phyloP scores from a whole-genome alignment of 2,888 invertebrate species.

The Ceriagrion tenellum region DNA sequence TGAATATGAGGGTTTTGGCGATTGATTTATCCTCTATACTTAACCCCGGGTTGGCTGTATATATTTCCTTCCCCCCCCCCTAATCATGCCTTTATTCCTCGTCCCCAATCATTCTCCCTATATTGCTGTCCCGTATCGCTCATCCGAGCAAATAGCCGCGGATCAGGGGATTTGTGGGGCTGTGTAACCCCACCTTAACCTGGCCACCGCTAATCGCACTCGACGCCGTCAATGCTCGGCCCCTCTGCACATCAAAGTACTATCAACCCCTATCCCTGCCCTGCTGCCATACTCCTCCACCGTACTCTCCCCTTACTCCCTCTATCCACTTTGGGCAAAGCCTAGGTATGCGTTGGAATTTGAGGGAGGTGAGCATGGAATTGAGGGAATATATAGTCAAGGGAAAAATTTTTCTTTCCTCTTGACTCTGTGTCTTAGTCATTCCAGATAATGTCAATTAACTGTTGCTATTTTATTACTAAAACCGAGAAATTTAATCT shows the following conservation, averaged over 20 bases:
- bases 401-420: too few relatives aligned
- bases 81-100: background rate
- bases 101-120: background rate
- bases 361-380: background rate
- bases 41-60: background rate
- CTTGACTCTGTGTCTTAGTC: too few relatives aligned
- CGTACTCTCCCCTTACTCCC: background rate
- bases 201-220: constrained; percentile 16
- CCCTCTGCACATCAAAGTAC: constrained; percentile 5
- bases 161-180: background rate
- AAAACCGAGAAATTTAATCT: too few relatives aligned
- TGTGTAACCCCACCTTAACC: background rate
- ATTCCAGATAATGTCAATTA: too few relatives aligned
- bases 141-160: background rate
- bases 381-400: background rate
- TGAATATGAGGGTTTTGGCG: background rate
- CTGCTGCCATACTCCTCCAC: too few relatives aligned
- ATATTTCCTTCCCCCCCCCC: background rate
- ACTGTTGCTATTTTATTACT: too few relatives aligned
- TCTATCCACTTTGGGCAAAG: background rate
- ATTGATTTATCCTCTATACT: background rate
- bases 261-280: background rate
- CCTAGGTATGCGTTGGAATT: background rate
- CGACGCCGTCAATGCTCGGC: background rate
- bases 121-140: background rate